Evolutionary conservation across 2,888 invertebrate species (phyloP).

Genomic region (Gymnosoma rotundatum): DNA sequence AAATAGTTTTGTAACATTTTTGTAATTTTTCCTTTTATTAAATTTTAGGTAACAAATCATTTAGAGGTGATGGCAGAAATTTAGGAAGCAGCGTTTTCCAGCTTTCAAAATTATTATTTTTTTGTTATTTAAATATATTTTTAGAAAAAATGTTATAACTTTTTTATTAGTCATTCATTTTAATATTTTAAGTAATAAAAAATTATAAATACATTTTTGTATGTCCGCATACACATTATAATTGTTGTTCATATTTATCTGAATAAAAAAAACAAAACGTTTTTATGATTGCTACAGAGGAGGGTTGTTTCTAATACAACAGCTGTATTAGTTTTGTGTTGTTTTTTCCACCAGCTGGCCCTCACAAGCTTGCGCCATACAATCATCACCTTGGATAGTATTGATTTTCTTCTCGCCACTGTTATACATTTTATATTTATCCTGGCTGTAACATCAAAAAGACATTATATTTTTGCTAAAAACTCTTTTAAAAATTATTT

Average conservation of each 20-base stretch:
- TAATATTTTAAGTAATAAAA: slow-evolving; percentile 33
- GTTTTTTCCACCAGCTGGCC: slow-evolving; percentile 39
- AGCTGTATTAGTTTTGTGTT: slow-evolving; percentile 3
- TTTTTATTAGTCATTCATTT: slow-evolving; percentile 16
- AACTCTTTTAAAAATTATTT: slow-evolving; percentile 15
- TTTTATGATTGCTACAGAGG: not conserved
- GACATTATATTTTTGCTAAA: not conserved
- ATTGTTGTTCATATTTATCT: not conserved
- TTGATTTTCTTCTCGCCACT: slow-evolving; percentile 63
- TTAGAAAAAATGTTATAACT: slow-evolving; percentile 40
- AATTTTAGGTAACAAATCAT: slow-evolving; percentile 74
- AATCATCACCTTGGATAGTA: slow-evolving; percentile 27
- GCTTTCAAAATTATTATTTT: slow-evolving; percentile 71
- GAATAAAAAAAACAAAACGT: not conserved
- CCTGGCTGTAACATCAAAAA: slow-evolving; percentile 45
- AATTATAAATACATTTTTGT: slow-evolving; percentile 35
- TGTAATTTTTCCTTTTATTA: not conserved
- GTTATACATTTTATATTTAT: slow-evolving; percentile 69
- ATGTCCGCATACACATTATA: not conserved
- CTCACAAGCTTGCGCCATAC: slow-evolving; percentile 28
- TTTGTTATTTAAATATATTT: slow-evolving; percentile 44
- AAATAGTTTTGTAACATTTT: not conserved
- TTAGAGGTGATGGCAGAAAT: slow-evolving; percentile 70
- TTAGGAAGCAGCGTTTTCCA: slow-evolving; percentile 68
- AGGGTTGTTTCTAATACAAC: slow-evolving; percentile 30